These are phyloP conservation scores for Leptinotarsa peninsularis DNA, from an alignment of 2,888 invertebrate genomes.

Conservation along the genomic window DNA sequence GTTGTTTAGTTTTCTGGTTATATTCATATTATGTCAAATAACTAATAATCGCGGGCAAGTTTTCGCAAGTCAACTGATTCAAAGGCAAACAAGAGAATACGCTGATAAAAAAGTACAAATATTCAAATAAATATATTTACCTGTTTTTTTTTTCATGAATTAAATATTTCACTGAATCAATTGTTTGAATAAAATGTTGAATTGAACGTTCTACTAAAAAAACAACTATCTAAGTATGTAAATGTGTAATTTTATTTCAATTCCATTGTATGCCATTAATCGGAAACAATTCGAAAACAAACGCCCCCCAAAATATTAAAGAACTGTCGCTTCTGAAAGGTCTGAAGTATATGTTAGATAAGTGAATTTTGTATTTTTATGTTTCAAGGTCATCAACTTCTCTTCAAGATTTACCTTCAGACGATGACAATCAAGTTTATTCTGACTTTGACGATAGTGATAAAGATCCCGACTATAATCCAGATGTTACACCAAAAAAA, in stretches of 20 bases:
- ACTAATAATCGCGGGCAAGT: background rate
- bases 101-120: background rate
- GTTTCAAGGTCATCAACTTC: background rate
- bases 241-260: background rate
- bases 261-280: background rate
- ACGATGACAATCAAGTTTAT: constrained; percentile 4
- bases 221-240: background rate
- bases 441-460: background rate
- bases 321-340: constrained; percentile 1
- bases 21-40: background rate
- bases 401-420: constrained; percentile 1
- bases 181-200: background rate
- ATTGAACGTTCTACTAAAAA: background rate
- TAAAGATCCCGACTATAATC: background rate
- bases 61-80: background rate
- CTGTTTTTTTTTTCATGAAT: background rate
- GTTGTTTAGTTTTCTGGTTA: background rate
- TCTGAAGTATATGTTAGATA: background rate
- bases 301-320: background rate
- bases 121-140: background rate
- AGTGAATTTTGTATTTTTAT: background rate
- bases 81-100: constrained; percentile 3
- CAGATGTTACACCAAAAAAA: background rate
- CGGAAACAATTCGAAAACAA: background rate
- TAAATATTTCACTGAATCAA: background rate